phyloP scores from a whole-genome alignment of 1,140 invertebrate genomes.

The Ladona fulva region DNA sequence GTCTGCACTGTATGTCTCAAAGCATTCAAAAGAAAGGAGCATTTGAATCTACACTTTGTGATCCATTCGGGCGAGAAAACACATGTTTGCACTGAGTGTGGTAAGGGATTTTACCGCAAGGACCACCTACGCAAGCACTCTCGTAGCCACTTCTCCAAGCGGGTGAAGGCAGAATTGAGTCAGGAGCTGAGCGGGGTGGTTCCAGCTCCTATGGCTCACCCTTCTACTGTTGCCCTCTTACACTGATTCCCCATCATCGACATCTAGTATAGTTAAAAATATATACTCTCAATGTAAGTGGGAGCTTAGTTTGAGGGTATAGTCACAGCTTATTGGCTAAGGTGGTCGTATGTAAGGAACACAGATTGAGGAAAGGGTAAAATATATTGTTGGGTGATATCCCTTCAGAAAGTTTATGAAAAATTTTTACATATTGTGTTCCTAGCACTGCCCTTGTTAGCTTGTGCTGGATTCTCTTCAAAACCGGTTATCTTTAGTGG shows the following conservation, averaged over 20 bases:
- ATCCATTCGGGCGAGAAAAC: constrained; percentile 75
- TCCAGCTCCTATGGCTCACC: background rate
- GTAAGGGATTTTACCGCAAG: constrained; percentile 49
- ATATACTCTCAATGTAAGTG: constrained; percentile 1
- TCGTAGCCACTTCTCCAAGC: constrained; percentile 38
- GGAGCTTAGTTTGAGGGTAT: constrained; percentile 8
- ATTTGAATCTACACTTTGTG: constrained; percentile 66
- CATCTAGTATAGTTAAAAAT: background rate
- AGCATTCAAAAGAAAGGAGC: constrained; percentile 59
- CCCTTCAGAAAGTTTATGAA: background rate
- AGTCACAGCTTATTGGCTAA: constrained; percentile 5
- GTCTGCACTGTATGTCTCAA: constrained; percentile 44
- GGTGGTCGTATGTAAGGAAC: background rate
- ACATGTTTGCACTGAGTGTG: constrained; percentile 53
- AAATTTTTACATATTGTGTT: background rate
- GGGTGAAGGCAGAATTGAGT: constrained; percentile 11
- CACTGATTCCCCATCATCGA: constrained; percentile 1
- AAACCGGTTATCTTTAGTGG: background rate
- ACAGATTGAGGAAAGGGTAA: background rate
- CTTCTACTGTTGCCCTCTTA: constrained; percentile 4
- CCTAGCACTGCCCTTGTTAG: background rate
- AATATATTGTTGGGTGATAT: background rate
- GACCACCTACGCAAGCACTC: constrained; percentile 50
- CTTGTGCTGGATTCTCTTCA: constrained; percentile 4
- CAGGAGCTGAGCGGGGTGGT: background rate